Conservation (phyloP, 37 sponge, comb jelly and placozoan species). For the Cladorhizidae sp. region DNA sequence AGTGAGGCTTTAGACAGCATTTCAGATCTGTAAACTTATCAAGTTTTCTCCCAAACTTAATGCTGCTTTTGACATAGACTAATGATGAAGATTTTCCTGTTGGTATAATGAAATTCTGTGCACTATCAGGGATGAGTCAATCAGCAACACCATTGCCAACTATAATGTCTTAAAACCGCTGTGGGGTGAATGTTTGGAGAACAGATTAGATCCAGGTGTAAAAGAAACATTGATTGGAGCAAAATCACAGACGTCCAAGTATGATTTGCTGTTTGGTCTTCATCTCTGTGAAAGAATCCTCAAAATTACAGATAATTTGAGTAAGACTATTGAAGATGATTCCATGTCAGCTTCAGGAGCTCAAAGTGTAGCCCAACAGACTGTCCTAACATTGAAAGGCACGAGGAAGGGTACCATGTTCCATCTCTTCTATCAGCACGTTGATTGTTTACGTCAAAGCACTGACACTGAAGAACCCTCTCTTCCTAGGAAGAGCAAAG, state of each 20-base stretch:
- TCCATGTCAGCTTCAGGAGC: neutral
- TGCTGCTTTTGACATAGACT: too few relatives aligned
- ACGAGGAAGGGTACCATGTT: neutral
- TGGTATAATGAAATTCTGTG: neutral
- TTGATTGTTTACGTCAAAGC: neutral
- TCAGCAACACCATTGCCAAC: too few relatives aligned
- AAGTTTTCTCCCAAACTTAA: too few relatives aligned
- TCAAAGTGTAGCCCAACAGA: too few relatives aligned
- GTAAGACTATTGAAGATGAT: neutral
- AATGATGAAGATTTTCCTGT: neutral
- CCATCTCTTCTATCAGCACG: constrained; percentile 4
- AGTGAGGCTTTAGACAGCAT: too few relatives aligned
- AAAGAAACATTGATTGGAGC: neutral
- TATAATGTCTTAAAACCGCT: too few relatives aligned
- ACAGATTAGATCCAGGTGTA: neutral
- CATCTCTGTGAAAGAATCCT: neutral
- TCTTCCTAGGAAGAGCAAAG: constrained; percentile 20
- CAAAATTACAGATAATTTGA: neutral
- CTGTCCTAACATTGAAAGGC: neutral
- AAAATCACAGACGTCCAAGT: too few relatives aligned
- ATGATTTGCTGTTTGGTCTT: too few relatives aligned
- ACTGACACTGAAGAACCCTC: constrained; percentile 6
- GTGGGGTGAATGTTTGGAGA: neutral
- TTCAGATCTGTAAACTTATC: too few relatives aligned
- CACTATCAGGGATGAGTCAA: too few relatives aligned